phyloP scores from a whole-genome alignment of 2,797 vertebrate species.

The Peromyscus melanophrys region DNA sequence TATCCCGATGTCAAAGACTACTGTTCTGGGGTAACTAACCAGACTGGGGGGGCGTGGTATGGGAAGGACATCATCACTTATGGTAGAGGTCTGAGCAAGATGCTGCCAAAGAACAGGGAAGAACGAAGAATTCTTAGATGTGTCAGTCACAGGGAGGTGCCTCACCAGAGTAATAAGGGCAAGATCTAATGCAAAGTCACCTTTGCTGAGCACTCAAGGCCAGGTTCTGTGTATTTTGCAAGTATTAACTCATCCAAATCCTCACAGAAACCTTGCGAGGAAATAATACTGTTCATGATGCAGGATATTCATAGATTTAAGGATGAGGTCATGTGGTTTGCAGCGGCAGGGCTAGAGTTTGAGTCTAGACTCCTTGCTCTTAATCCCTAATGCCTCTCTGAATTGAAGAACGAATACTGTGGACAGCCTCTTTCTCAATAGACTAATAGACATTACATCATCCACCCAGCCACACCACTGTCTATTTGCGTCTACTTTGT shows the following conservation, averaged over 20 bases:
- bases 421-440: background rate
- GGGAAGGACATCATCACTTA: background rate
- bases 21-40: background rate
- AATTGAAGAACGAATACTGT: conserved; percentile 32
- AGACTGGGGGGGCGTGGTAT: background rate
- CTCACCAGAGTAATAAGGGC: background rate
- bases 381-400: conserved; percentile 11
- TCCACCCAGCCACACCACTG: no score
- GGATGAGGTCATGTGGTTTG: background rate
- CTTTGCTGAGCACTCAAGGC: background rate
- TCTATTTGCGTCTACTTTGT: background rate
- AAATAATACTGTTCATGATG: background rate
- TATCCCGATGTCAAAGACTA: background rate
- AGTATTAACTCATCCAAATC: conserved; percentile 10
- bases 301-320: background rate
- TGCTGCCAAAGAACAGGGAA: background rate
- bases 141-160: background rate
- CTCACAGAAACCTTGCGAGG: background rate
- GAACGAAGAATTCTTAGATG: background rate
- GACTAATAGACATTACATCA: background rate
- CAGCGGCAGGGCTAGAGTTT: background rate
- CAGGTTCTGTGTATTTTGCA: background rate
- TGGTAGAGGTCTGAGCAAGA: conserved; percentile 31
- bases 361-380: background rate
- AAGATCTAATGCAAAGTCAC: background rate